These are phyloP conservation scores for Synanceia verrucosa DNA, from an alignment of 2,797 vertebrate species.

Conservation along the genomic window DNA sequence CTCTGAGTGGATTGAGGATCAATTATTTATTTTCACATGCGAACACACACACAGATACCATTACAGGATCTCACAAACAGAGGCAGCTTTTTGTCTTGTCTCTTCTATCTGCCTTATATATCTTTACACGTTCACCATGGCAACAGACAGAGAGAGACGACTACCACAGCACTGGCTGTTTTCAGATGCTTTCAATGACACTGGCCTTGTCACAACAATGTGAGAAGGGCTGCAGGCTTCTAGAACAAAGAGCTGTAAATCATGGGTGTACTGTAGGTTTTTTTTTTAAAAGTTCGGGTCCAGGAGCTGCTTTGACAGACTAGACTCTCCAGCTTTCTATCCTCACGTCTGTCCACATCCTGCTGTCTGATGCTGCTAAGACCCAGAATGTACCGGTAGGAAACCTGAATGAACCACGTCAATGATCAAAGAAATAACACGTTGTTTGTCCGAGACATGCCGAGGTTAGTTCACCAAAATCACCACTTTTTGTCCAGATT, in stretches of 20 bases:
- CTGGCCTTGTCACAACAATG: slow-evolving; percentile 58
- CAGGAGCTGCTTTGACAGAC: slow-evolving; percentile 28
- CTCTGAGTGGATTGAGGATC: too few relatives aligned
- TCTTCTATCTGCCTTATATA: slow-evolving; percentile 40
- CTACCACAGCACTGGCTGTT: slow-evolving; percentile 57
- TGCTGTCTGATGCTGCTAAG: too few relatives aligned
- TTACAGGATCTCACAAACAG: background rate
- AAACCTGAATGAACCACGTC: too few relatives aligned
- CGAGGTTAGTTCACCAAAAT: too few relatives aligned
- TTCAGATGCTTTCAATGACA: slow-evolving; percentile 50
- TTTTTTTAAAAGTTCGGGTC: slow-evolving; percentile 8
- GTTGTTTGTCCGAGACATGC: too few relatives aligned
- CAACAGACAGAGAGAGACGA: slow-evolving; percentile 58
- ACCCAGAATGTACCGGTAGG: too few relatives aligned
- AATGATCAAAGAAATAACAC: too few relatives aligned
- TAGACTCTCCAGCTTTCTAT: slow-evolving; percentile 10
- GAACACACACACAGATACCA: background rate
- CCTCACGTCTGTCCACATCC: slow-evolving; percentile 3
- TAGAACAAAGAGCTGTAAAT: slow-evolving; percentile 46
- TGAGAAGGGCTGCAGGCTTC: background rate
- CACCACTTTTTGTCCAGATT: too few relatives aligned
- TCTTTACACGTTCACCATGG: slow-evolving; percentile 74
- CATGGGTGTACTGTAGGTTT: background rate
- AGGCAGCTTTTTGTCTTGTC: background rate
- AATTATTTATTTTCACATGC: background rate